Conservation (phyloP, 2,113 vertebrate genomes). For the Istiophorus platypterus region DNA sequence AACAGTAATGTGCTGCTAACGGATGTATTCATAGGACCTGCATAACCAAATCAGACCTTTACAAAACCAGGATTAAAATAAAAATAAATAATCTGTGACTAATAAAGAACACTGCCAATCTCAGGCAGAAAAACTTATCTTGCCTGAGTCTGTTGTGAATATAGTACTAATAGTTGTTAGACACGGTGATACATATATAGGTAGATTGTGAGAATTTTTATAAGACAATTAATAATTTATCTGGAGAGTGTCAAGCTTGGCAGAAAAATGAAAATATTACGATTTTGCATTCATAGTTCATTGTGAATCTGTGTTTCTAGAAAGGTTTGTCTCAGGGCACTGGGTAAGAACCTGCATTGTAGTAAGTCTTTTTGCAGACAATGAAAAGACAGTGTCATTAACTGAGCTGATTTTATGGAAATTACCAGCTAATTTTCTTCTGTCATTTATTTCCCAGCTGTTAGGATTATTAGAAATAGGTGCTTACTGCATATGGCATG, state of each 20-base stretch:
- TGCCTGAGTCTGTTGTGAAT: neutral
- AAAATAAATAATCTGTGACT: neutral
- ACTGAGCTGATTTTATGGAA: neutral
- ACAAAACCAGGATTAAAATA: neutral
- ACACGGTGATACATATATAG: neutral
- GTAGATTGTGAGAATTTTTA: neutral
- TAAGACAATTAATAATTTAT: constrained; percentile 12
- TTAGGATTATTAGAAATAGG: neutral
- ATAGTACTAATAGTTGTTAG: neutral
- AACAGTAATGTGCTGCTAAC: no score
- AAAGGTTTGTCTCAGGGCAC: neutral
- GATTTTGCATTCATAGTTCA: neutral
- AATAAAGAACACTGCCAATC: no score
- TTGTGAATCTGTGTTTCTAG: neutral
- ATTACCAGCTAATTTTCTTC: neutral
- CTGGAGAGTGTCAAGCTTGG: neutral
- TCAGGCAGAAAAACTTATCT: neutral
- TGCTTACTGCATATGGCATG: neutral
- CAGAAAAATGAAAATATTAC: neutral
- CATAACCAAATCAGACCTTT: neutral
- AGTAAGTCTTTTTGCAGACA: neutral
- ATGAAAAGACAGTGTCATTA: neutral
- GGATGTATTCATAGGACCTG: no score
- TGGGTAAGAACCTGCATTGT: neutral
- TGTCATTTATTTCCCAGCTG: neutral